These are phyloP conservation scores for Stichodactyla mertensii DNA, from an alignment of 64 coral and sea anemone species.

Conservation along the genomic window DNA sequence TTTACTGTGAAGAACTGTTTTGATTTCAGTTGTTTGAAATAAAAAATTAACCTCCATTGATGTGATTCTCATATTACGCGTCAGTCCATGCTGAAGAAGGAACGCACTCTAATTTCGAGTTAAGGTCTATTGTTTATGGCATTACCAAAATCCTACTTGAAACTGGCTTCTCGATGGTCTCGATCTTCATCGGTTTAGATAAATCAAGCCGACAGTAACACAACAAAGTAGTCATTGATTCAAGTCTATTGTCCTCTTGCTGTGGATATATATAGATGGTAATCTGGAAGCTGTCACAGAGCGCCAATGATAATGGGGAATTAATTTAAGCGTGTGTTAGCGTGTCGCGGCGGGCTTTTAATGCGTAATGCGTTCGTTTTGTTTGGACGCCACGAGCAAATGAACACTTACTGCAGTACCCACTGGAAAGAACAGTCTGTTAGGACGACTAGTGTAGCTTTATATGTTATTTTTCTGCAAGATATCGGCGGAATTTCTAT, in stretches of 20 bases:
- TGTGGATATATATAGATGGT: not conserved
- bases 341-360: conserved; percentile 9
- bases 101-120: not conserved
- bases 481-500: not conserved
- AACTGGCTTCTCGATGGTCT: not conserved
- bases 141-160: not conserved
- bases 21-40: not conserved
- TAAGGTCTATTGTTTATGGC: not conserved
- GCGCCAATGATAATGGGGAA: not conserved
- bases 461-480: not conserved
- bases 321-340: not conserved
- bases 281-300: not conserved
- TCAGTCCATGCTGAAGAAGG: not conserved
- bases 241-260: not conserved
- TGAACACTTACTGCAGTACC: not conserved
- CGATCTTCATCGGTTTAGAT: not conserved
- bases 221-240: conserved; percentile 3
- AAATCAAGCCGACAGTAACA: not conserved
- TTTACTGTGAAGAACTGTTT: too few species aligned
- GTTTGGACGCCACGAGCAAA: not conserved
- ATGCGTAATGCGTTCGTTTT: conserved; percentile 1
- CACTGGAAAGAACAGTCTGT: too few species aligned
- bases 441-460: not conserved
- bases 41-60: not conserved
- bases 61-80: not conserved